These are phyloP conservation scores for Chamaea fasciata DNA, from an alignment of 2,113 vertebrate species.

Conservation along the genomic window DNA sequence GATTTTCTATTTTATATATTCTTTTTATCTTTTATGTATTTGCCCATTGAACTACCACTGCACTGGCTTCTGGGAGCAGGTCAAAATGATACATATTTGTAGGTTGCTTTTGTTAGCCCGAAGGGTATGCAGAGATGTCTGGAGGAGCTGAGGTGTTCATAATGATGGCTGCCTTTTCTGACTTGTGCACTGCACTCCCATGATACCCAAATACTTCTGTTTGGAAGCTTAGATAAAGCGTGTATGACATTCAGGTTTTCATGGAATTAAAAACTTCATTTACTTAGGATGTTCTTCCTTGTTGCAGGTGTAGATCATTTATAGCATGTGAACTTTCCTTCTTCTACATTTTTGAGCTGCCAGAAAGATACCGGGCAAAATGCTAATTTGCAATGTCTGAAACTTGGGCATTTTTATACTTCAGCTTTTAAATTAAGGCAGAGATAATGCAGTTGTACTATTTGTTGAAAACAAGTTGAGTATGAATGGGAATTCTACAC, in stretches of 20 bases:
- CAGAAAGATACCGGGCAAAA: background rate
- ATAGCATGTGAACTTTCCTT: background rate
- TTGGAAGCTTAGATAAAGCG: background rate
- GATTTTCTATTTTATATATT: background rate
- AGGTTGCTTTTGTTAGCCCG: background rate
- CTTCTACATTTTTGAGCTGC: background rate
- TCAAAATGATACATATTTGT: background rate
- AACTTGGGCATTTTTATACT: background rate
- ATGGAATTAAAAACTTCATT: background rate
- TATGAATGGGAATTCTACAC: background rate
- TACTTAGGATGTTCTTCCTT: background rate
- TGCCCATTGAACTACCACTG: background rate
- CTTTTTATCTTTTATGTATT: background rate
- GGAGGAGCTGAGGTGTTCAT: background rate
- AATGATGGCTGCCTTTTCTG: background rate
- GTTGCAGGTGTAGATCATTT: background rate
- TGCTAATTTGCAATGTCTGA: background rate
- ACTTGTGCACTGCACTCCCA: background rate
- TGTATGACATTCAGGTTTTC: background rate
- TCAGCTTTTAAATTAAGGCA: background rate
- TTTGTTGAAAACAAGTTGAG: background rate
- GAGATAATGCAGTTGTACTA: background rate
- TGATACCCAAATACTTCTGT: background rate
- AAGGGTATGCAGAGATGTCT: background rate
- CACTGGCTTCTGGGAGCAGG: background rate